Evolutionary conservation across 2,113 vertebrate species (phyloP).

Genomic region (Dissostichus mawsoni): DNA sequence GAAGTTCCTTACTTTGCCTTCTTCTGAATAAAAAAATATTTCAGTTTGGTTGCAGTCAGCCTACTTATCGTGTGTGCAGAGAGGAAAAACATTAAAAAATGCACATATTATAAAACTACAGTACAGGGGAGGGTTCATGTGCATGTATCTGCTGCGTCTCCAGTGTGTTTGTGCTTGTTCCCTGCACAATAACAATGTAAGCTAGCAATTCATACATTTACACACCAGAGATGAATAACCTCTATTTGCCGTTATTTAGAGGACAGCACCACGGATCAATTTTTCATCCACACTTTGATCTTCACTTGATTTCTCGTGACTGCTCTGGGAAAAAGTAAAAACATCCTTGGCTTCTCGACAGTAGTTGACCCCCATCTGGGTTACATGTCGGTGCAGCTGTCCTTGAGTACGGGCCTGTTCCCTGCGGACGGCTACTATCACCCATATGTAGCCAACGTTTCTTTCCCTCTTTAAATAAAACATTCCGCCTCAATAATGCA

Average conservation of each 20-base stretch:
- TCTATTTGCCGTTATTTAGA: too few relatives aligned
- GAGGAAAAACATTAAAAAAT: constrained; percentile 39
- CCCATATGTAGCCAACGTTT: constrained; percentile 34
- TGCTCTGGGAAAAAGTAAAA: constrained; percentile 13
- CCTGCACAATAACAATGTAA: background rate
- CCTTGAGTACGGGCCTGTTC: constrained; percentile 1
- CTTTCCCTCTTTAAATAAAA: constrained; percentile 60
- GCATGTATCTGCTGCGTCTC: constrained; percentile 1
- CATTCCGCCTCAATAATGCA: constrained; percentile 46
- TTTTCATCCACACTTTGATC: constrained; percentile 41
- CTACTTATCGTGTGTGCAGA: constrained; percentile 17
- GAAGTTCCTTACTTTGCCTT: background rate
- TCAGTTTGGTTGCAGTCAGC: background rate
- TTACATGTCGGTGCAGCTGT: background rate
- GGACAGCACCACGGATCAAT: constrained; percentile 30
- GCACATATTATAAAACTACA: constrained; percentile 39
- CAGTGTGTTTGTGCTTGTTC: background rate
- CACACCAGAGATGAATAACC: accelerated
- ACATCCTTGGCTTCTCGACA: background rate
- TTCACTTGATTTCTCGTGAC: constrained; percentile 10
- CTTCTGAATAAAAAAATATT: background rate
- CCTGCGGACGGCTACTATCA: constrained; percentile 17
- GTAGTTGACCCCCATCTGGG: constrained; percentile 27
- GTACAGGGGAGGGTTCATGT: background rate
- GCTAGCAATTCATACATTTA: constrained; percentile 11